Conservation (phyloP, 2,113 vertebrate genomes). For the Procavia capensis region DNA sequence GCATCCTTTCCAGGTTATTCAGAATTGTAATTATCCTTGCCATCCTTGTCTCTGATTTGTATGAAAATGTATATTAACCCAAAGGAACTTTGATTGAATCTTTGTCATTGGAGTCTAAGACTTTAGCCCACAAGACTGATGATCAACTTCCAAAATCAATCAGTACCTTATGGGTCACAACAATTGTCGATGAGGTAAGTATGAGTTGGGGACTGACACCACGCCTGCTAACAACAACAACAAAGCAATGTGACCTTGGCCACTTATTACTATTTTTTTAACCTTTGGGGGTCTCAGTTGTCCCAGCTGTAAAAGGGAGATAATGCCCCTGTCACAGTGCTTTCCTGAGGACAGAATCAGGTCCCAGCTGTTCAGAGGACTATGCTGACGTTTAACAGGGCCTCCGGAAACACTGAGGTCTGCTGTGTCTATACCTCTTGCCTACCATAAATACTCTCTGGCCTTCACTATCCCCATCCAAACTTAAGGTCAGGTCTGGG, state of each 20-base stretch:
- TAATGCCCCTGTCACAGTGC: not conserved
- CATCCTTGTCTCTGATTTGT: not conserved
- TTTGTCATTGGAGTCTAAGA: not conserved
- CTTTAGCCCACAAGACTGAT: not conserved
- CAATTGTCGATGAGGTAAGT: too few relatives aligned
- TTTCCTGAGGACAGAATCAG: not conserved
- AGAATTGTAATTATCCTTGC: not conserved
- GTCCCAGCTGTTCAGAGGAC: not conserved
- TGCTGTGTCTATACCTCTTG: not conserved
- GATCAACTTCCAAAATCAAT: not conserved
- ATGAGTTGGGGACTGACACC: too few relatives aligned
- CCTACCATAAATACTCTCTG: not conserved
- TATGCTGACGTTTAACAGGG: not conserved
- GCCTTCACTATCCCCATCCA: not conserved
- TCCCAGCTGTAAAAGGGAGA: not conserved
- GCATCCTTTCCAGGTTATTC: not conserved
- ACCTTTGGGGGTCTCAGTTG: not conserved
- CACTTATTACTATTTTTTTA: slow-evolving; percentile 23
- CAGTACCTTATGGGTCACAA: not conserved
- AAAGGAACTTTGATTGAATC: not conserved
- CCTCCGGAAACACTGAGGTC: not conserved
- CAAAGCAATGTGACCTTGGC: not conserved
- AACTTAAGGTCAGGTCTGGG: not conserved
- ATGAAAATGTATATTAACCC: not conserved
- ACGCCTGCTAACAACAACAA: too few relatives aligned